Conservation (phyloP, 1,140 invertebrate species). For the Drosophila grimshawi region DNA sequence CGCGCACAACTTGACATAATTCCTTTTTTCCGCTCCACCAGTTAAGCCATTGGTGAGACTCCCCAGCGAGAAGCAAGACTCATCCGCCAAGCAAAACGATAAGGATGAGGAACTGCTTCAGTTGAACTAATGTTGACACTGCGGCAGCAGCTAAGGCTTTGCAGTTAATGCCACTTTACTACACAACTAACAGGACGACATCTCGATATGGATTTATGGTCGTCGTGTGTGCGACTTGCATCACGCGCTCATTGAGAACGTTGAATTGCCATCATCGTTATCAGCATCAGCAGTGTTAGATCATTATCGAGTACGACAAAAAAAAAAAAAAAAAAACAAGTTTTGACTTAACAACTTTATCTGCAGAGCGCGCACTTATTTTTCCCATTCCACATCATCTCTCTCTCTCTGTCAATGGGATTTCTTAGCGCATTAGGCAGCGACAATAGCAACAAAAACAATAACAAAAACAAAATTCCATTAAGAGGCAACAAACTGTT, state of each 20-base stretch:
- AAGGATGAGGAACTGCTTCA: constrained; percentile 54
- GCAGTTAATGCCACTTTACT: constrained; percentile 41
- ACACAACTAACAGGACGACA: constrained; percentile 26
- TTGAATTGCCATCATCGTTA: constrained; percentile 63
- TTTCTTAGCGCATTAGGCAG: constrained; percentile 71
- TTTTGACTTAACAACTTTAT: constrained; percentile 80
- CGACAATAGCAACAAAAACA: constrained; percentile 44
- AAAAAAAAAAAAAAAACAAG: constrained; percentile 58
- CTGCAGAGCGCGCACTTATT: constrained; percentile 63
- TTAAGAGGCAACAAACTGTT: constrained; percentile 75
- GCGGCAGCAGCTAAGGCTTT: neutral
- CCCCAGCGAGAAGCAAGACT: constrained; percentile 5
- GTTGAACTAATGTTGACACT: constrained; percentile 59
- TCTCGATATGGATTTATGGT: constrained; percentile 73
- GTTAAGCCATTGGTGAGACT: constrained; percentile 27
- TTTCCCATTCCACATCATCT: constrained; percentile 14
- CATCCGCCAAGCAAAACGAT: neutral
- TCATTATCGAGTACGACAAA: constrained; percentile 36
- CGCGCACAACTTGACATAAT: constrained; percentile 81
- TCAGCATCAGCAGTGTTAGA: constrained; percentile 14
- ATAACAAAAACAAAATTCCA: constrained; percentile 65
- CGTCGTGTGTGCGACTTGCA: constrained; percentile 53
- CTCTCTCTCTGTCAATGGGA: constrained; percentile 52
- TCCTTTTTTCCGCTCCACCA: constrained; percentile 66
- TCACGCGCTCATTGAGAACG: constrained; percentile 42